Evolutionary conservation across 2,113 vertebrate species (phyloP), one percentile per base, ranked within the genome.

Genomic region (Strix uralensis): DNA sequence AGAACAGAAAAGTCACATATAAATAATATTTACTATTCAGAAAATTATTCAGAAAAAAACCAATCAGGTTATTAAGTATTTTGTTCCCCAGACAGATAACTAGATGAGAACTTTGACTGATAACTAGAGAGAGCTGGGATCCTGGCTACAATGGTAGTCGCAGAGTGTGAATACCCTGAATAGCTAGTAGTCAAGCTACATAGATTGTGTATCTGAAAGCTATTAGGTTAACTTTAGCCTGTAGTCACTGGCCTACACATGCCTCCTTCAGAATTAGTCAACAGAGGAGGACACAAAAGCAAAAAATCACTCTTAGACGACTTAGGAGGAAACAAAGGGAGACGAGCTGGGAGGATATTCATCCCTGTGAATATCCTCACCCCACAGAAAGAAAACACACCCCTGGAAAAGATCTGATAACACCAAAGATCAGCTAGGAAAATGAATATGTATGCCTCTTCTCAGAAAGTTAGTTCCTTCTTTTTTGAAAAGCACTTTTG

Each of bases 191-290:
- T 25, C 47, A 80, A 29, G 20, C 62, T 36, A 52, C 17, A 65
- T 0, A 15, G 11, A 52, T 1, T 2, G 3, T 19, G 1, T 23
- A 65, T 36, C 30, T 83, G 44, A 47, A 86, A 94, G 11, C 13
- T 65, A 40, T 44, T n/a, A 73, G 40, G 9, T 46, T 58, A 83
- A 63, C 46, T 66, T 73, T 30, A 34, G 36, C 42, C n/a, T 30
- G 17, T 11, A 61, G 27, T 52, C 59, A 70, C 27, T 40, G 11
- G 42, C 40, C 40, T 44, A 49, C 36, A 15, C 10, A 21, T 29
- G 59, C 7, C 57, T 82, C 27, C 71, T 69, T 63, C 47, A 72
- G 26, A 88, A 69, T 40, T 15, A 83, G 61, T 23, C 61, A 59
- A 74, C 20, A 63, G 17, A 44, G 11, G 79, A 47, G 38, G 30